A percentile compares a stretch with the other conserved stretches of the same genome.
Conservation (phyloP, 2,888 invertebrate genomes). For the Agrotis segetum region DNA sequence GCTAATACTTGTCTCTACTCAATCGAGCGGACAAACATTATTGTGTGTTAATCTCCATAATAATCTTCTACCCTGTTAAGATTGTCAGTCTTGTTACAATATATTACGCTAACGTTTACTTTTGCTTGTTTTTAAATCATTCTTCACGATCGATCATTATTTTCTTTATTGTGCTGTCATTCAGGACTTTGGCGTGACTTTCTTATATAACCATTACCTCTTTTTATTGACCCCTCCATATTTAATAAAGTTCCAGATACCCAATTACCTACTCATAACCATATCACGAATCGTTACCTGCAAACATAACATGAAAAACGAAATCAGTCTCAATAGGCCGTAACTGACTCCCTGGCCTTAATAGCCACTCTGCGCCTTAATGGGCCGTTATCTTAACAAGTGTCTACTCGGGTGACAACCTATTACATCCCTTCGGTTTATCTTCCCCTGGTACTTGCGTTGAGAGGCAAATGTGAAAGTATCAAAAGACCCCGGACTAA, state of each 20-base stretch:
- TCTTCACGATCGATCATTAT: no score
- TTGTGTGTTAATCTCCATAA: no score
- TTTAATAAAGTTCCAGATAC: background rate
- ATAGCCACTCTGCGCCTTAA: conserved; percentile 64
- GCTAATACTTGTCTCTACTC: no score
- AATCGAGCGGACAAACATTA: no score
- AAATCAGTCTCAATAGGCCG: conserved; percentile 52
- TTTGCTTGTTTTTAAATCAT: no score
- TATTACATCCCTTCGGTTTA: conserved; percentile 60
- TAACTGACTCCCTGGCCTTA: conserved; percentile 58
- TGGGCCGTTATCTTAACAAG: conserved; percentile 66
- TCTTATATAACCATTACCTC: no score
- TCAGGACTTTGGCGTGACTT: no score
- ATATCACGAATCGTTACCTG: conserved; percentile 25
- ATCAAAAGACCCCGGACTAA: conserved; percentile 28
- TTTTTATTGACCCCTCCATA: background rate
- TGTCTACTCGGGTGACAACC: conserved; percentile 61
- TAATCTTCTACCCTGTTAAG: no score
- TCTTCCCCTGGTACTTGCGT: conserved; percentile 34
- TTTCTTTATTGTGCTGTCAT: no score
- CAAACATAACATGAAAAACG: conserved; percentile 35
- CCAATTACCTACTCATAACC: conserved; percentile 20
- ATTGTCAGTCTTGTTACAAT: no score
- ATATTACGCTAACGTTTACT: no score
- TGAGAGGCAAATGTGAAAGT: conserved; percentile 43